These are phyloP conservation scores for Chinchilla lanigera DNA, from an alignment of 2,113 vertebrate genomes.

Conservation along the genomic window DNA sequence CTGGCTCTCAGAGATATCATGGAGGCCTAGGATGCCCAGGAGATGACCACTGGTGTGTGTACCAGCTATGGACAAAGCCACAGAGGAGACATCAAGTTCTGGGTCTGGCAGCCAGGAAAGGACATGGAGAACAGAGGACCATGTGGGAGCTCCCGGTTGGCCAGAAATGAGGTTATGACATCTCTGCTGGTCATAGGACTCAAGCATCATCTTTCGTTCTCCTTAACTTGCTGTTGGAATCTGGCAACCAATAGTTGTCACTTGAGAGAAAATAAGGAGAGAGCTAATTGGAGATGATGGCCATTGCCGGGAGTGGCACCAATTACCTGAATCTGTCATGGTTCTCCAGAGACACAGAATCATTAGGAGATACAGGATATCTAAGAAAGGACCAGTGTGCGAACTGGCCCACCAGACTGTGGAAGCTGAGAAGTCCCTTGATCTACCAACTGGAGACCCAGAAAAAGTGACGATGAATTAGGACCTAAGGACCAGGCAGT, in stretches of 20 bases:
- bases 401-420: accelerated
- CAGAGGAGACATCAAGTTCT: background rate
- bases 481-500: background rate
- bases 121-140: accelerated
- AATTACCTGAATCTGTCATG: accelerated
- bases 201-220: too few relatives aligned
- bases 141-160: background rate
- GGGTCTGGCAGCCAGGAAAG: background rate
- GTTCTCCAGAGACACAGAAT: background rate
- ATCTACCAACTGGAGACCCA: background rate
- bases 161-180: accelerated
- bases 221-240: background rate
- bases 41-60: background rate
- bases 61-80: background rate
- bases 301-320: background rate
- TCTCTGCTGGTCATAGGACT: background rate
- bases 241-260: accelerated
- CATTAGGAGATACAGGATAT: background rate
- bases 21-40: background rate
- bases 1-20: too few relatives aligned
- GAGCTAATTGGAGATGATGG: accelerated
- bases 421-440: background rate
- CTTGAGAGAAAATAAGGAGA: background rate
- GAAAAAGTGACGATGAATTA: background rate
- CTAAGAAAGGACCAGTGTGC: background rate